Evolutionary conservation across 2,888 invertebrate genomes (phyloP), one percentile per base, ranked within the genome.

Genomic region (Steinernema hermaphroditum): DNA sequence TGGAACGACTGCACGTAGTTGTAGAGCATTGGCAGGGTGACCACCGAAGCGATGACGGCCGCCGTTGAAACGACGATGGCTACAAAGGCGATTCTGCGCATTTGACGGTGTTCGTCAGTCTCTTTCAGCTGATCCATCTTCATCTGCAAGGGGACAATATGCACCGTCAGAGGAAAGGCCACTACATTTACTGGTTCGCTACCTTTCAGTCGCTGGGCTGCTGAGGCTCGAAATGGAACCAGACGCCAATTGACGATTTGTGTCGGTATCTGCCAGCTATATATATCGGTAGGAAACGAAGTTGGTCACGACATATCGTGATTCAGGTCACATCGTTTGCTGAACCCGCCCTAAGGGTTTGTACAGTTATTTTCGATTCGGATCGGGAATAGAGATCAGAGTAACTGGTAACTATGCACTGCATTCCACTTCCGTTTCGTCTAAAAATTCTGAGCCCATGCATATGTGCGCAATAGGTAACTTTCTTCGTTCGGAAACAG

Each of bases 71-170:
- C 83, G 69, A 83, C 85, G 68, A 85, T 80, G 73, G 85, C 85
- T 71, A 84, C 85, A 77, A 85, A 85, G 74, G 85, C 85, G 79
- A 85, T 83, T 50, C 84, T 81, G 37, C 85, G 83, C 85, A 85
- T 85, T 78, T 84, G 80, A 37, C 80, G 75, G 74, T 80, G 80
- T 71, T 81, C 80, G 71, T 81, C 75, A 62, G 78, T 78, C 77
- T 79, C 79, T 41, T 72, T 70, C 1, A 41, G 44, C 16, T 57
- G 37, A 37, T 46, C 49, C 70, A 70, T 49, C 62, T 62, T 62
- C 62, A 62, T 62, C 62, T 62, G 34, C 62, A 62, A 62, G 9
- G 22, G 46, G 16, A 41, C 43, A 46, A 19, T 46, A 19, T 46
- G 2, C n/a, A 46, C 46, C 46, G 16, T 46, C 4, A 62, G 27